Base-by-base conservation (phyloP, 2,113 vertebrate genomes). In the Vulpes ferrilata region DNA sequence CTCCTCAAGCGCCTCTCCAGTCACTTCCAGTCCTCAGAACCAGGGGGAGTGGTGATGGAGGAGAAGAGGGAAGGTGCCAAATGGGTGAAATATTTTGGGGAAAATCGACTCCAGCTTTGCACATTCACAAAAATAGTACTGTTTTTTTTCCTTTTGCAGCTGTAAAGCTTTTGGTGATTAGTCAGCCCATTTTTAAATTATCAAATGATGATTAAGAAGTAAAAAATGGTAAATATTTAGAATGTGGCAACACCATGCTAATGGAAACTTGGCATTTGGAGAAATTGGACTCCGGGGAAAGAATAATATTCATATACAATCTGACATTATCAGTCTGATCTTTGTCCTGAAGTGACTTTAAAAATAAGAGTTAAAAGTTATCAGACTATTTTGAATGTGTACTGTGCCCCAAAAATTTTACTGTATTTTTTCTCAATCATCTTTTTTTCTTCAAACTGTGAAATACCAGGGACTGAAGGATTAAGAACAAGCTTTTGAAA, bases 221-320 rank as follows among this genome's bases (percentile, higher is more conserved):
- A 15, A 55, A 43, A 65, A 90, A 57, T 12, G 69, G 57, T 81
- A 91, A 96, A 79, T 95, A 94, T 93, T 97, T 95, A 95, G 78
- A 86, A 69, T 17, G n/a, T 57, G 53, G 69, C 74, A 87, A 94
- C 86, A 69, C 78, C 35, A 92, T 86, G 51, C 62, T 62, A 59
- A 84, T 73, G 59, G 62, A 86, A 88, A 94, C 30, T 67, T 71
- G 59, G 64, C 48, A 53, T 91, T 81, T 64, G 53, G 15, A 94
- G 67, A 94, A 96, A 93, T 96, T 11, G 57, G 57, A 6, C 62
- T 95, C 13, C 59, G 59, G 64, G 38, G 67, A 87, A 74, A 84
- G 79, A 85, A 79, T 30, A n/a, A 73, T 65, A 84, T 62, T 16
- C n/a, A 30, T 30, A 11, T 25, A 32, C 30, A 22, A 19, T 71